These are phyloP conservation scores for Drosophila neoperkinsi DNA, from an alignment of 2,888 invertebrate genomes.

Conservation along the genomic window DNA sequence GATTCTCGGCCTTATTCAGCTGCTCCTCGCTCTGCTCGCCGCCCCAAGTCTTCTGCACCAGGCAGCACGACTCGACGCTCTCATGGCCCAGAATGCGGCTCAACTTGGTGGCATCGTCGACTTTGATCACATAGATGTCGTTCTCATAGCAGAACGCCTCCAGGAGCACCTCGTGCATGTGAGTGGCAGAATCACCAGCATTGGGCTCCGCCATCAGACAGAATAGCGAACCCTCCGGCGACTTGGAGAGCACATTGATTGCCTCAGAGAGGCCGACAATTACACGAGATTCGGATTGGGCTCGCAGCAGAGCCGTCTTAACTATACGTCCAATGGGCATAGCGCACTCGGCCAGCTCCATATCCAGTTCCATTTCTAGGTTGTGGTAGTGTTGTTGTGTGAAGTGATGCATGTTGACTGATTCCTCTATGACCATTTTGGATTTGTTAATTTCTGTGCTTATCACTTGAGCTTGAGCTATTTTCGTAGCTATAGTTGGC, in stretches of 20 bases:
- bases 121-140: constrained; percentile 91
- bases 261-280: constrained; percentile 84
- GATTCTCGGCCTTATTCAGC: constrained; percentile 88
- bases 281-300: constrained; percentile 84
- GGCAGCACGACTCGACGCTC: constrained; percentile 86
- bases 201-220: constrained; percentile 89
- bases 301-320: constrained; percentile 82
- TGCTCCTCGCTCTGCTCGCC: constrained; percentile 85
- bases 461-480: constrained; percentile 53
- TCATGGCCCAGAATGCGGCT: constrained; percentile 86
- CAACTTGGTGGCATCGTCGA: constrained; percentile 86
- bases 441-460: constrained; percentile 40
- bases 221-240: constrained; percentile 88
- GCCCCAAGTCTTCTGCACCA: constrained; percentile 84
- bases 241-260: constrained; percentile 83
- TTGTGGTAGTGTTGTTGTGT: constrained; percentile 38
- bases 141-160: constrained; percentile 93
- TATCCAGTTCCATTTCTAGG: constrained; percentile 23
- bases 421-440: constrained; percentile 83
- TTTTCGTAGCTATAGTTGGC: constrained; percentile 58
- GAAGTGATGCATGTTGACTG: constrained; percentile 64
- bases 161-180: constrained; percentile 91
- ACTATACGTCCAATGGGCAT: constrained; percentile 83
- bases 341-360: constrained; percentile 68
- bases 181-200: constrained; percentile 90